Evolutionary conservation across 2,797 vertebrate genomes (phyloP), one percentile per base, ranked within the genome.

Genomic region (Chaunax sp.): DNA sequence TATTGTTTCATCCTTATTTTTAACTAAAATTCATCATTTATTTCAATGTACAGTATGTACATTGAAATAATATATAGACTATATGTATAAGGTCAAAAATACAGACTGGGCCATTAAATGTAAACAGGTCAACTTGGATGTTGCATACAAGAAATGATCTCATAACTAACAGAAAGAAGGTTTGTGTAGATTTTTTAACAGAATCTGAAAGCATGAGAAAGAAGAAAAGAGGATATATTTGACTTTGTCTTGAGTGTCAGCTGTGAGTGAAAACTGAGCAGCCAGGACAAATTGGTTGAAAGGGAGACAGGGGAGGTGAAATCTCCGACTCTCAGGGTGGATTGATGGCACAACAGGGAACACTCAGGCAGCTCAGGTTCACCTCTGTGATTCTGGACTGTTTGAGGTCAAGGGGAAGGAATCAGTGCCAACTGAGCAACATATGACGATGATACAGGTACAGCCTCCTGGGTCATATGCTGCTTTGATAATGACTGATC

Each of bases 321-420:
- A 30, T 52, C 54, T 74, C 23, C 22, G 14, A 47, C 63, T 45
- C 75, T 69, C 69, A 44, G 56, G 62, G n/a, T 18, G 81, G 86
- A 87, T 86, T 87, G 78, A 90, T 83, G 77, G 78, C 45, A 28
- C 82, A 53, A 19, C 11, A 23, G 79, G 79, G 83, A 87, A 44
- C 65, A 14, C 8, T 53, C 46, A 51, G 77, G 44, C 69, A 49
- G 75, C 64, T 85, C 70, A 68, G 58, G 78, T 82, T 89, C 47
- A 70, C 73, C 26, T 61, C 72, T 62, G 57, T 67, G 56, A 63
- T 61, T 38, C 60, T 26, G 20, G 58, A 55, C 20, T 15, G 74
- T 47, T 73, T 20, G 38, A 50, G 63, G 50, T 56, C n/a, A 19
- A 16, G 20, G 2, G 52, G 45, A 26, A 16, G 45, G 12, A 40